Conservation (phyloP, 2,113 vertebrate species). For the Oreochromis spilurus region DNA sequence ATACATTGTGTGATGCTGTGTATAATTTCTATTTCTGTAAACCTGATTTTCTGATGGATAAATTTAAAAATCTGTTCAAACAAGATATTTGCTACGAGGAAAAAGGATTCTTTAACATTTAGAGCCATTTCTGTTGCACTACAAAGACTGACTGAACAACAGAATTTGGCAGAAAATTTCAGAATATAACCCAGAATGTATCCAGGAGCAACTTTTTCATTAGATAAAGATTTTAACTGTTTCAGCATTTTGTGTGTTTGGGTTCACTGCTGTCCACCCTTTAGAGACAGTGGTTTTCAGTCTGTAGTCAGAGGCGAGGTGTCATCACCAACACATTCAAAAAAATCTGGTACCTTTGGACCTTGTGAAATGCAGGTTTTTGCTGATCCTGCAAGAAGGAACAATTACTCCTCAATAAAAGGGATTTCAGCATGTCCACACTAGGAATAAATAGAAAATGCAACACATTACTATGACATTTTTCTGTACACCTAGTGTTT, state of each 20-base stretch:
- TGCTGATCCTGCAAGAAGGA: neutral
- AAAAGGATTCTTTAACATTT: neutral
- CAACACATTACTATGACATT: neutral
- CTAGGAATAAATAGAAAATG: neutral
- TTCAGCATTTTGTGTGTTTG: neutral
- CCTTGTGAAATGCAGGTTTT: neutral
- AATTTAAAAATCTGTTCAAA: neutral
- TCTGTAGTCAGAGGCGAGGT: neutral
- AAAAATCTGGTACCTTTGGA: neutral
- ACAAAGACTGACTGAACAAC: neutral
- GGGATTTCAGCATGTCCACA: neutral
- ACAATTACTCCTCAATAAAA: neutral
- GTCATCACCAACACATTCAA: neutral
- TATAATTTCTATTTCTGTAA: neutral
- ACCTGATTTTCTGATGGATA: neutral
- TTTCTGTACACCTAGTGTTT: neutral
- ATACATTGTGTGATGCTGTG: neutral
- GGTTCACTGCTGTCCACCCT: neutral
- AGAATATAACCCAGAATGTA: neutral
- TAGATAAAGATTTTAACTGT: neutral
- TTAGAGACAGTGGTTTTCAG: neutral
- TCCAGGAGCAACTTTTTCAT: neutral
- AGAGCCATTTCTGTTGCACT: neutral
- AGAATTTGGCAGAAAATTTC: neutral
- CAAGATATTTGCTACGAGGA: neutral